Evolutionary conservation across 2,888 invertebrate genomes (phyloP), one percentile per base, ranked within the genome.

Genomic region (Temnothorax ravouxi): DNA sequence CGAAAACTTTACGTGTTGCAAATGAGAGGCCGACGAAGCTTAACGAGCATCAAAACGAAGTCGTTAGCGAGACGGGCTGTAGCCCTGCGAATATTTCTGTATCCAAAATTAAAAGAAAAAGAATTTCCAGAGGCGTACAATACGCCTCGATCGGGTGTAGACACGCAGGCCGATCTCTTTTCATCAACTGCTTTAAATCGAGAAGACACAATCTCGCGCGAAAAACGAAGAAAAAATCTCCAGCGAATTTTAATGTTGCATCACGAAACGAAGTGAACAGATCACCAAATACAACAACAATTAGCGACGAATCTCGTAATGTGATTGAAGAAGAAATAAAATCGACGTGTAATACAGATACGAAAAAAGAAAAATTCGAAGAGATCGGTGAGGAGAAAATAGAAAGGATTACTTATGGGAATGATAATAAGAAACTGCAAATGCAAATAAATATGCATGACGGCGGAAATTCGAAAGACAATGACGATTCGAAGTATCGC

Each of bases 61-160:
- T 56, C 15, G 50, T 62, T 21, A 47, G 13, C 2, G 50, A 62
- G 18, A 69, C 21, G 8, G 21, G 62, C 1, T 18, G n/a, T 41
- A 18, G 50, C n/a, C 8, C 15, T 9, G 21, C 4, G 11, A 52
- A 67, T 25, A 4, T 18, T 9, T 41, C 3, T 18, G 25, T 6
- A 13, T 6, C 9, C 15, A 86, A 76, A 67, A 74, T 38, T 59
- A 85, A 64, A 34, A 88, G 38, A 59, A 91, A 90, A 54, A 90
- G 79, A 50, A 90, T 91, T 67, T 92, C 92, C 5, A 84, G 91
- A 44, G 91, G 91, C 3, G 84, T 90, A 8, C 92, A 92, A 34
- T 91, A 82, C 34, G 34, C 13, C 15, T n/a, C 34, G 18, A 69
- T 47, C 56, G 77, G 72, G 2, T 56, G 44, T 13, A 77, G 38